These are phyloP conservation scores for Drosophila mercatorum DNA, from an alignment of 2,888 invertebrate genomes.

Conservation along the genomic window DNA sequence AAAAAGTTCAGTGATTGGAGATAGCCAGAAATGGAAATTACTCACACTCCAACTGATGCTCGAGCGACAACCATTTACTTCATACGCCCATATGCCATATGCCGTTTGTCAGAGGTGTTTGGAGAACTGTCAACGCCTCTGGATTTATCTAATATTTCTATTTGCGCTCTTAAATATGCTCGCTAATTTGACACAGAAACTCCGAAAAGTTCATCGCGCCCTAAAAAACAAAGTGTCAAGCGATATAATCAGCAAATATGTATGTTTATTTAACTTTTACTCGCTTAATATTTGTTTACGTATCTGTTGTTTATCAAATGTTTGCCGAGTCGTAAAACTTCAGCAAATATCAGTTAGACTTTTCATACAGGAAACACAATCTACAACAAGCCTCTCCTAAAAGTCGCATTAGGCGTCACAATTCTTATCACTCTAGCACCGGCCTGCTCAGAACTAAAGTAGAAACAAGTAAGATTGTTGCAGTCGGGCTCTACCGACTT, in stretches of 20 bases:
- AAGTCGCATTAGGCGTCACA: slow-evolving; percentile 40
- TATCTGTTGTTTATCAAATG: slow-evolving; percentile 65
- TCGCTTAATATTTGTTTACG: slow-evolving; percentile 56
- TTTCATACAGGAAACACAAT: slow-evolving; percentile 46
- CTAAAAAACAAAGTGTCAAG: slow-evolving; percentile 42
- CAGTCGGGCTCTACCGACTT: too few relatives aligned
- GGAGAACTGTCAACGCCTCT: slow-evolving; percentile 48
- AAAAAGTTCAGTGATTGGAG: not conserved
- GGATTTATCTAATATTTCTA: slow-evolving; percentile 19
- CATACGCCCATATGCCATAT: slow-evolving; percentile 6
- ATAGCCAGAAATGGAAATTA: not conserved
- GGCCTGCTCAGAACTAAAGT: slow-evolving; percentile 8
- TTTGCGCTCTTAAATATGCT: slow-evolving; percentile 30
- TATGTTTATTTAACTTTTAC: slow-evolving; percentile 53
- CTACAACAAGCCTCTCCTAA: not conserved
- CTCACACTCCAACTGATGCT: not conserved
- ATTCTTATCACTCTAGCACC: slow-evolving; percentile 55
- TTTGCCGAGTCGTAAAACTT: slow-evolving; percentile 70
- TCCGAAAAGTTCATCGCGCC: slow-evolving; percentile 63
- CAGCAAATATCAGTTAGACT: slow-evolving; percentile 48
- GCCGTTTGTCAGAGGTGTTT: slow-evolving; percentile 35
- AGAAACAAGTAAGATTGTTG: not conserved
- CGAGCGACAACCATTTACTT: not conserved
- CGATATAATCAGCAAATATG: slow-evolving; percentile 52
- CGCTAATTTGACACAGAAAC: slow-evolving; percentile 64